Evolutionary conservation across 2,888 invertebrate genomes (phyloP).

Genomic region (Nudaria mundana): DNA sequence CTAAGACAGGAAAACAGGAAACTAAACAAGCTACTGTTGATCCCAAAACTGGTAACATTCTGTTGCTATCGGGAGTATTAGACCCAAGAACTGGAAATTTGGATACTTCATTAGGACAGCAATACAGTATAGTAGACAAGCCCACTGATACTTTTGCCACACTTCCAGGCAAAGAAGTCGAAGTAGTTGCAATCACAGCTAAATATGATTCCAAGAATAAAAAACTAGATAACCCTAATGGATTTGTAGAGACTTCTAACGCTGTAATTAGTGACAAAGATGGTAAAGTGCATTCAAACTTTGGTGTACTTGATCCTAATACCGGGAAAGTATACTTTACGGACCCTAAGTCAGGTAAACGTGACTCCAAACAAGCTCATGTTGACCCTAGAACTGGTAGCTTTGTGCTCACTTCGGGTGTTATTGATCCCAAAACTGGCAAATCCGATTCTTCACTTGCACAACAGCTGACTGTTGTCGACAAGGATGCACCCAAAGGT

Average conservation of each 20-base stretch:
- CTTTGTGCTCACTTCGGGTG: constrained; percentile 80
- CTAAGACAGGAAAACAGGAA: constrained; percentile 70
- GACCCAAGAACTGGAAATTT: constrained; percentile 82
- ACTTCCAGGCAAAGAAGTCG: constrained; percentile 72
- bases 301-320: constrained; percentile 83
- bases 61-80: constrained; percentile 76
- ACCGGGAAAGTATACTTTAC: constrained; percentile 81
- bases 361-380: constrained; percentile 82
- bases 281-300: constrained; percentile 84
- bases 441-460: constrained; percentile 85
- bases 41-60: constrained; percentile 77
- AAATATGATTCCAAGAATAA: constrained; percentile 82
- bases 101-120: constrained; percentile 80
- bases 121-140: constrained; percentile 82
- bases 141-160: constrained; percentile 70
- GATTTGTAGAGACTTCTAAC: constrained; percentile 74
- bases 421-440: constrained; percentile 83
- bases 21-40: constrained; percentile 68
- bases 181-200: constrained; percentile 81
- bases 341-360: constrained; percentile 82
- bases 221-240: constrained; percentile 80
- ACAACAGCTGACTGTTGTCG: constrained; percentile 72
- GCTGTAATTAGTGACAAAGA: constrained; percentile 85
- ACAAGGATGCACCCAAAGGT: constrained; percentile 68
- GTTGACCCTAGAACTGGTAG: constrained; percentile 80